Evolutionary conservation across 2,113 vertebrate species (phyloP).

Genomic region (Eupsittula cactorum): DNA sequence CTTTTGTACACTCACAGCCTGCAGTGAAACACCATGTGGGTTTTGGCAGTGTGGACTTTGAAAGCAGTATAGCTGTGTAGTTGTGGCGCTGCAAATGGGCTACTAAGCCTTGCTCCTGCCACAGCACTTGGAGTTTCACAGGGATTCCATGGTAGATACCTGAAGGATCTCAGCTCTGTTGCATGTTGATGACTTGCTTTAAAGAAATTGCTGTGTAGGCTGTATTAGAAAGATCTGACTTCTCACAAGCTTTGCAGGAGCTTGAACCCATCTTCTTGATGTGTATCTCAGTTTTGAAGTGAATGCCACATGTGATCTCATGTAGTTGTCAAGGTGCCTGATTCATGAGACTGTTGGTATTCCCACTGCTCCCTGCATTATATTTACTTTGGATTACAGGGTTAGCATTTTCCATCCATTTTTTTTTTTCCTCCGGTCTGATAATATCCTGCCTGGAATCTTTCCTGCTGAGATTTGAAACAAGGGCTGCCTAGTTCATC

Average conservation of each 20-base stretch:
- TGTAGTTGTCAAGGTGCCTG: background rate
- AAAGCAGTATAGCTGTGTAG: background rate
- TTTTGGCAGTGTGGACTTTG: background rate
- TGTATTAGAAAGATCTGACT: background rate
- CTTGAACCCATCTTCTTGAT: background rate
- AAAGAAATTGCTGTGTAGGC: background rate
- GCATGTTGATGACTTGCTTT: background rate
- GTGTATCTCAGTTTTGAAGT: background rate
- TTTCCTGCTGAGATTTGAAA: background rate
- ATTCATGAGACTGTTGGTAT: background rate
- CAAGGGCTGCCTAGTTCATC: background rate
- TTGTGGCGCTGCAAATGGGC: background rate
- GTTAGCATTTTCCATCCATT: conserved; percentile 21
- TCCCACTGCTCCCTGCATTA: background rate
- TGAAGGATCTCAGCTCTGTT: background rate
- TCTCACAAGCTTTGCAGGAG: background rate
- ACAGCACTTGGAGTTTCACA: background rate
- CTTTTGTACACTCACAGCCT: background rate
- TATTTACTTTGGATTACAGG: conserved; percentile 9
- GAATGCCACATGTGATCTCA: background rate
- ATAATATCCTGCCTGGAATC: background rate
- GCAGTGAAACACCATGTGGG: background rate
- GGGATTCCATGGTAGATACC: background rate
- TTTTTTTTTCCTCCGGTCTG: background rate
- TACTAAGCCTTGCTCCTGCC: background rate